Conservation (phyloP, 1,140 invertebrate genomes). For the Neodiprion pinetum region DNA sequence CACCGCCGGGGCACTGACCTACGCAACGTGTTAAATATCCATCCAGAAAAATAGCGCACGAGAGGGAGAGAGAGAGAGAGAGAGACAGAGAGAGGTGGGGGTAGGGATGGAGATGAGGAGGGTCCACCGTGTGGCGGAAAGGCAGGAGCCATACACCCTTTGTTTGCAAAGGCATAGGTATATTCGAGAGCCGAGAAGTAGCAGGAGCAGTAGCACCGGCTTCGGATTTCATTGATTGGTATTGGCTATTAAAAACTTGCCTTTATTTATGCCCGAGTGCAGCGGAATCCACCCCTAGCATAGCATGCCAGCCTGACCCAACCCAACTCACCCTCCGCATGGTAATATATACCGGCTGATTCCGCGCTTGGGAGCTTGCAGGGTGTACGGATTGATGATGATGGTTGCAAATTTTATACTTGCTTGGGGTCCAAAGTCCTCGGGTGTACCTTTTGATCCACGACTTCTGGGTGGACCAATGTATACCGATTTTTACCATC, state of each 20-base stretch:
- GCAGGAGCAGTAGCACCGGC: conserved; percentile 20
- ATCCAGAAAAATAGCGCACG: background rate
- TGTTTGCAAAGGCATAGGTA: background rate
- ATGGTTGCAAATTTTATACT: too few species aligned
- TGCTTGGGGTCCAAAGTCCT: too few species aligned
- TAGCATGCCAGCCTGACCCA: too few species aligned
- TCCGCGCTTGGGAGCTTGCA: too few species aligned
- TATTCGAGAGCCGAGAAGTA: background rate
- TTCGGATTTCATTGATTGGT: conserved; percentile 62
- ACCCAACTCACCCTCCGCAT: background rate
- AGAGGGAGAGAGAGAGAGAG: background rate
- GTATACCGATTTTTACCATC: too few species aligned
- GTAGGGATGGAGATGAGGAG: background rate
- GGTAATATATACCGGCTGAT: too few species aligned
- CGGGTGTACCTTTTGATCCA: too few species aligned
- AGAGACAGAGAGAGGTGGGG: background rate
- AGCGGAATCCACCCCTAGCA: background rate
- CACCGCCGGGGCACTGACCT: background rate
- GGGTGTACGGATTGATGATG: too few species aligned
- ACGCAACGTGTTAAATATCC: conserved; percentile 2
- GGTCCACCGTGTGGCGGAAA: background rate
- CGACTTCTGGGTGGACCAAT: too few species aligned
- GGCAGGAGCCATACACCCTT: background rate
- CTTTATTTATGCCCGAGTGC: conserved; percentile 48
- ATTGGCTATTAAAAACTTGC: conserved; percentile 59